These are phyloP conservation scores for Nephila pilipes DNA, from an alignment of 1,140 invertebrate genomes.

Conservation along the genomic window DNA sequence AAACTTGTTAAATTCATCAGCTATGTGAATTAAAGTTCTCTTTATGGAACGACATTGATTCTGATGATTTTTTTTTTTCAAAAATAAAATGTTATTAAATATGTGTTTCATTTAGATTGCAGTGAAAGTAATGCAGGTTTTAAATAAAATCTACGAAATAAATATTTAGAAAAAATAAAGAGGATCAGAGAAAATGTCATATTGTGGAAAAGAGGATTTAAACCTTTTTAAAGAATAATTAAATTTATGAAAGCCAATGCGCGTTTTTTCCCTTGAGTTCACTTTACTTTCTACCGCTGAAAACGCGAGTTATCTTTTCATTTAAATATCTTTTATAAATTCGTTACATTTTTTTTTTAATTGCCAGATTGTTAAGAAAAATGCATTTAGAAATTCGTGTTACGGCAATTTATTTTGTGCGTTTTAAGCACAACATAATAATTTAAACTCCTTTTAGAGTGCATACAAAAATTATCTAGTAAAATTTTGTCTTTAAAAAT, in stretches of 20 bases:
- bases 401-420: too few relatives aligned
- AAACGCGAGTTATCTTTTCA: too few relatives aligned
- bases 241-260: background rate
- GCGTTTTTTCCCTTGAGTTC: background rate
- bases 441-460: too few relatives aligned
- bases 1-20: background rate
- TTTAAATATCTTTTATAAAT: too few relatives aligned
- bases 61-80: background rate
- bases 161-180: background rate
- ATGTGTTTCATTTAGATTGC: background rate
- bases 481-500: too few relatives aligned
- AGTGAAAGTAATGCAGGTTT: background rate
- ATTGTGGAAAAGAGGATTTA: background rate
- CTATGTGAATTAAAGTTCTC: background rate
- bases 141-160: background rate
- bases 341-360: too few relatives aligned
- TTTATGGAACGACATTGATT: background rate
- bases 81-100: background rate
- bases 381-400: too few relatives aligned
- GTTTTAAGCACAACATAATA: too few relatives aligned
- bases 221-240: slow-evolving; percentile 1
- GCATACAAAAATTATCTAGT: too few relatives aligned
- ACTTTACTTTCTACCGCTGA: background rate
- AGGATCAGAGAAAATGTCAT: background rate
- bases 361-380: too few relatives aligned